A percentile compares a stretch with the other conserved stretches of the same genome.
These are phyloP conservation scores for Sinopyrophorus schimmeli DNA, from an alignment of 2,888 invertebrate genomes.

Conservation along the genomic window DNA sequence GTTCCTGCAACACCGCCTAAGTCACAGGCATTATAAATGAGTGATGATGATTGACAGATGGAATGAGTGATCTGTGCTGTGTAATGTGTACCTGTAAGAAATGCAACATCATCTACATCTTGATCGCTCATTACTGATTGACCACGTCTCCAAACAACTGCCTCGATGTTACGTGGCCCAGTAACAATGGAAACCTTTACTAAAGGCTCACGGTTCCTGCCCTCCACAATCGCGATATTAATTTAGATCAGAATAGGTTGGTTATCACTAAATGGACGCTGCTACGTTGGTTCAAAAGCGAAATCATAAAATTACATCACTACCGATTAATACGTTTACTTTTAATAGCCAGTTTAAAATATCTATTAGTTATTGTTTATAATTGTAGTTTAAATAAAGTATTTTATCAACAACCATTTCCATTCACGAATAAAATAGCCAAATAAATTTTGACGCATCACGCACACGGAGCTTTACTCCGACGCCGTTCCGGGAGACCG, in stretches of 20 bases:
- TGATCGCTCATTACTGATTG: conserved; percentile 80
- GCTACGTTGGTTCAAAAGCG: conserved; percentile 2
- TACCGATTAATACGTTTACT: conserved; percentile 4
- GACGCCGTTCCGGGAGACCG: conserved; percentile 31
- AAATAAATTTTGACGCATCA: conserved; percentile 35
- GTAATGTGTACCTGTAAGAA: conserved; percentile 74
- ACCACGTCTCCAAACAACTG: conserved; percentile 57
- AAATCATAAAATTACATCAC: conserved; percentile 14
- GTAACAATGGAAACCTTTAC: conserved; percentile 57
- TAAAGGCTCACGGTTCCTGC: conserved; percentile 51
- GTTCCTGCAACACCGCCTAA: conserved; percentile 59
- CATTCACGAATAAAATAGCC: conserved; percentile 21
- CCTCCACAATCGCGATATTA: conserved; percentile 50
- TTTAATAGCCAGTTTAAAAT: conserved; percentile 7
- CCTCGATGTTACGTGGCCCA: conserved; percentile 56
- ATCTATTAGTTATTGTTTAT: conserved; percentile 13
- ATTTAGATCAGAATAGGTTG: conserved; percentile 22
- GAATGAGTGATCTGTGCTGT: conserved; percentile 46
- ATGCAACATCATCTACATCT: conserved; percentile 91
- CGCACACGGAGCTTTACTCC: conserved; percentile 34
- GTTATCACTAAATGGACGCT: conserved; percentile 17
- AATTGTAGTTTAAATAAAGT: conserved; percentile 31
- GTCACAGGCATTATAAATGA: conserved; percentile 54
- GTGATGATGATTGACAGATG: conserved; percentile 38
- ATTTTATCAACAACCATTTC: conserved; percentile 26